Evolutionary conservation across 2,113 vertebrate genomes (phyloP), one percentile per base, ranked within the genome.

Genomic region (Grammomys surdaster): DNA sequence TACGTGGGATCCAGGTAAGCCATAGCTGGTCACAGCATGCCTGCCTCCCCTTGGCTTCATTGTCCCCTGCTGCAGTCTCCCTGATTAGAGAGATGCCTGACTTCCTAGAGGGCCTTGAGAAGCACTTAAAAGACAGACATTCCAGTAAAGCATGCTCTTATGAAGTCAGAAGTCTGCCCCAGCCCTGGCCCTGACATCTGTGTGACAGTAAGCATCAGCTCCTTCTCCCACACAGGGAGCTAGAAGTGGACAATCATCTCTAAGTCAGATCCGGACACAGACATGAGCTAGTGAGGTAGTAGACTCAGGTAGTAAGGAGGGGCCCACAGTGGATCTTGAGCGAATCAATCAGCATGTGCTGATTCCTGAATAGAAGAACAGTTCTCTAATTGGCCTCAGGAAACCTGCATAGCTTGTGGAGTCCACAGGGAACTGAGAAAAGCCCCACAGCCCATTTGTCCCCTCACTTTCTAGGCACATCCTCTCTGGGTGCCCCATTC

Each of bases 311-410:
- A 65, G 82, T 33, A 46, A 58, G 26, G 40, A 14, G 40, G 82
- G 28, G 26, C 26, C n/a, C 58, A 65, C 7, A 9, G 40, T 33
- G 9, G 16, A 46, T 85, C 12, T 0, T 43, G 7, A 84, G n/a
- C n/a, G 9, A 63, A 24, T 43, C 80, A 14, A 24, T 6, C 12
- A 58, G 54, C 36, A n/a, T 0, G 0, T 1, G 58, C 2, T 24
- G 24, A 43, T 13, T 65, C 40, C 58, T 85, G 14, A 63, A 46
- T 10, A 63, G 58, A 31, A 43, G 40, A 43, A n/a, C 28, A 65
- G 28, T 28, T 84, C 56, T 84, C 58, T 84, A 28, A 24, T 6
- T 48, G 60, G 14, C n/a, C 26, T 85, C 7, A 11, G 14, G 40
- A 26, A 46, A 60, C 60, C 40, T 65, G 19, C 40, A 46, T 5